Conservation (phyloP, 2,888 invertebrate genomes). For the Stenolophus ochropezus region DNA sequence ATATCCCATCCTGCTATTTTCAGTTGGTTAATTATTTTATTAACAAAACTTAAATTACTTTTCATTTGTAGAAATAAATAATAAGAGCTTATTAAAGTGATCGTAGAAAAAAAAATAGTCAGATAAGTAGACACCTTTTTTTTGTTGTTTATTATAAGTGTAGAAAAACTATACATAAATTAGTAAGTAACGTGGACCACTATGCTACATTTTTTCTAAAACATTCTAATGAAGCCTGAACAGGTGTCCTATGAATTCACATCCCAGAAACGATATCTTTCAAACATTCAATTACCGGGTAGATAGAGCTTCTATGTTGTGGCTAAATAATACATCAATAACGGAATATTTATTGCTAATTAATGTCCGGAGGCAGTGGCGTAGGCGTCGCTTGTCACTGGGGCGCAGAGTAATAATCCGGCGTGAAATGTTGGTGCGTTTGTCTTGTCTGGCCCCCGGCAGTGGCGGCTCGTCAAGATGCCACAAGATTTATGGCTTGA, state of each 20-base stretch:
- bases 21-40: no score
- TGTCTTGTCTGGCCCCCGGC: slow-evolving; percentile 29
- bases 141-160: no score
- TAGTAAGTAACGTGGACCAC: no score
- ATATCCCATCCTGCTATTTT: no score
- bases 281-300: slow-evolving; percentile 45
- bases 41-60: no score
- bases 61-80: no score
- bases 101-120: no score
- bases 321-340: slow-evolving; percentile 55
- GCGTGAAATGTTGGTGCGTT: slow-evolving; percentile 43
- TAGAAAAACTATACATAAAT: no score
- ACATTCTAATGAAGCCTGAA: no score
- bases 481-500: neutral
- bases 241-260: neutral
- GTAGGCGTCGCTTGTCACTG: slow-evolving; percentile 46
- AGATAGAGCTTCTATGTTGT: slow-evolving; percentile 18
- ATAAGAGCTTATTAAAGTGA: no score
- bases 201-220: no score
- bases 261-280: neutral
- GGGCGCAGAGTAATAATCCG: slow-evolving; percentile 29
- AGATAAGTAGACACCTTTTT: no score
- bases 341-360: slow-evolving; percentile 55
- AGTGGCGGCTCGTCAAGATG: slow-evolving; percentile 24
- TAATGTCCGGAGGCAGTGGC: slow-evolving; percentile 50